Evolutionary conservation across 2,113 vertebrate species (phyloP).

Genomic region (Odobenus rosmarus): DNA sequence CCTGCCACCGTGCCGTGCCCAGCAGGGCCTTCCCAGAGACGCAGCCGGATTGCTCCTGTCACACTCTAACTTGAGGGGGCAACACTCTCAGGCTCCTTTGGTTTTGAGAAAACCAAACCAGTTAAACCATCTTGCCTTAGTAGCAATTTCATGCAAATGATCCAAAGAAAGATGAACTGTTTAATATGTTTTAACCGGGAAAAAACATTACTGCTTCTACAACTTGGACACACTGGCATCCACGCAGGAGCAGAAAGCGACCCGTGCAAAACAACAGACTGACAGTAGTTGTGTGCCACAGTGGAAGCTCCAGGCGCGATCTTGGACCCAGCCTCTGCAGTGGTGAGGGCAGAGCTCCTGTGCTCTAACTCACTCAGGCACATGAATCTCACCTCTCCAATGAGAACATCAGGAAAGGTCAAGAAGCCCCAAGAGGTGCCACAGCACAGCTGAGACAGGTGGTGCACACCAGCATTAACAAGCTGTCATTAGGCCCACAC

Average conservation of each 20-base stretch:
- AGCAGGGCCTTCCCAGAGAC: not conserved
- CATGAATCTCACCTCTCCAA: accelerated
- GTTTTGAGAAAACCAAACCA: not conserved
- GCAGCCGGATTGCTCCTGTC: not conserved
- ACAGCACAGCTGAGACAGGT: not conserved
- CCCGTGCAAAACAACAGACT: not conserved
- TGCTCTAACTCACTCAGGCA: accelerated
- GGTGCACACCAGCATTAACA: not conserved
- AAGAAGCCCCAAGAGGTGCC: not conserved
- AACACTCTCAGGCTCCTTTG: not conserved
- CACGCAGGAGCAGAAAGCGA: not conserved
- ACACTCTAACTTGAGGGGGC: accelerated
- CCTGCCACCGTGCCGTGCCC: not conserved
- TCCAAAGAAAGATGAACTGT: not conserved
- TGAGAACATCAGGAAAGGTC: not conserved
- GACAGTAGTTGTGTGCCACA: not conserved
- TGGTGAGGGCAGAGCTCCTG: accelerated
- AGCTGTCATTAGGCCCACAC: not conserved
- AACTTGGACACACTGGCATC: too few species aligned
- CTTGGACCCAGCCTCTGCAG: not conserved
- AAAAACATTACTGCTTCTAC: not conserved
- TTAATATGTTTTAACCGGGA: not conserved
- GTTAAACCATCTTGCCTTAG: not conserved
- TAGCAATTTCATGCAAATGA: not conserved
- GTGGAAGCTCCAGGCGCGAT: accelerated